phyloP scores from a whole-genome alignment of 1,140 invertebrate species.

The Drosophila suzukii region DNA sequence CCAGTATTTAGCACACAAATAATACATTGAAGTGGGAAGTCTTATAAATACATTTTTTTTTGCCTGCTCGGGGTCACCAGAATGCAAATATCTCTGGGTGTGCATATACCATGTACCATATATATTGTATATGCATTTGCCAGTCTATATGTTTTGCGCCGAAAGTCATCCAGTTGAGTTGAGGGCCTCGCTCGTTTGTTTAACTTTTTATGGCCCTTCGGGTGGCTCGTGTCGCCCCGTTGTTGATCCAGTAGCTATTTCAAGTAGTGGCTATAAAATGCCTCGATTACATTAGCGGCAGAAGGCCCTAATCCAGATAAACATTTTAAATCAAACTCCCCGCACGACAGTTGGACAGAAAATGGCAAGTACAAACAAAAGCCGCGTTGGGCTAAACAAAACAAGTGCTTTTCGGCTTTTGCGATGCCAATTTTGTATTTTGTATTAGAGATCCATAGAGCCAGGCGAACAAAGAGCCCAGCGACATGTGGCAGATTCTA shows the following conservation, averaged over 20 bases:
- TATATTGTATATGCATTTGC: neutral
- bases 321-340: slow-evolving; percentile 34
- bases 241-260: slow-evolving; percentile 17
- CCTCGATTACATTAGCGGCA: slow-evolving; percentile 4
- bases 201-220: slow-evolving; percentile 37
- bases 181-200: slow-evolving; percentile 20
- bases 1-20: slow-evolving; percentile 30
- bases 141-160: neutral
- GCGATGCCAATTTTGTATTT: slow-evolving; percentile 22
- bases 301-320: slow-evolving; percentile 17
- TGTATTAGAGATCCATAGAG: slow-evolving; percentile 27
- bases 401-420: slow-evolving; percentile 15
- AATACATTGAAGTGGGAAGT: slow-evolving; percentile 15
- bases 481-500: slow-evolving; percentile 59
- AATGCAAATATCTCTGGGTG: slow-evolving; percentile 23
- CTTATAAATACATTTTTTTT: slow-evolving; percentile 28
- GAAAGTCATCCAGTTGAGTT: slow-evolving; percentile 17
- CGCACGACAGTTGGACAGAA: slow-evolving; percentile 4
- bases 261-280: slow-evolving; percentile 15
- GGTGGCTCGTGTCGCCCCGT: slow-evolving; percentile 20
- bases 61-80: slow-evolving; percentile 19
- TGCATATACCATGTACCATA: neutral
- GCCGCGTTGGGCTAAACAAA: slow-evolving; percentile 31
- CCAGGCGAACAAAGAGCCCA: slow-evolving; percentile 44
- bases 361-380: slow-evolving; percentile 13